Evolutionary conservation across 2,888 invertebrate species (phyloP).

Genomic region (Bellardia pandia): DNA sequence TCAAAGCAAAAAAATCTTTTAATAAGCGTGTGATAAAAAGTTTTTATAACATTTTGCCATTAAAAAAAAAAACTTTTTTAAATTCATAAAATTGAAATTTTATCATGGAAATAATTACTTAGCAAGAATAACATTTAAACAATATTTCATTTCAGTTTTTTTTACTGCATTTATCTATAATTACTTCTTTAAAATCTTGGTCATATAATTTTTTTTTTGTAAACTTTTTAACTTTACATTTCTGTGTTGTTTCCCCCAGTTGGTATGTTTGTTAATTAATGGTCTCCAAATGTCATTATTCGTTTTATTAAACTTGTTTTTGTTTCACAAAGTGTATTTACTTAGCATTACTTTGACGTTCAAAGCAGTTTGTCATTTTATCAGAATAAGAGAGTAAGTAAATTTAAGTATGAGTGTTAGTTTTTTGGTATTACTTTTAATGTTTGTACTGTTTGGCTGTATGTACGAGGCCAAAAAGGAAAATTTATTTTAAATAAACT

Average conservation of each 20-base stretch:
- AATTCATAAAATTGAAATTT: slow-evolving; percentile 47
- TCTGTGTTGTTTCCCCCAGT: slow-evolving; percentile 10
- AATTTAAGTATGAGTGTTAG: neutral
- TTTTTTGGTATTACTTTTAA: slow-evolving; percentile 11
- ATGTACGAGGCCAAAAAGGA: neutral
- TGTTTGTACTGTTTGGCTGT: slow-evolving; percentile 16
- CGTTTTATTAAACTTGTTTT: slow-evolving; percentile 28
- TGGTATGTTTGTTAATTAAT: slow-evolving; percentile 62
- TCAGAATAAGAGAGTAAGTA: neutral
- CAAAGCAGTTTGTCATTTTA: slow-evolving; percentile 58
- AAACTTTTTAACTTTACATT: slow-evolving; percentile 40
- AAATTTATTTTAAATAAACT: slow-evolving; percentile 5
- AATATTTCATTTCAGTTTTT: slow-evolving; percentile 4
- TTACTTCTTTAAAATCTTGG: slow-evolving; percentile 57
- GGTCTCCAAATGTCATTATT: slow-evolving; percentile 65
- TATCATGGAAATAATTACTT: slow-evolving; percentile 47
- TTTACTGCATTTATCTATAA: slow-evolving; percentile 57
- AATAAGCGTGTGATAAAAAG: too few species aligned
- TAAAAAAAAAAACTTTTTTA: slow-evolving; percentile 5
- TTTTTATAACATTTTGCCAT: slow-evolving; percentile 6
- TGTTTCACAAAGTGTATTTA: slow-evolving; percentile 27
- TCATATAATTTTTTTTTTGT: slow-evolving; percentile 42
- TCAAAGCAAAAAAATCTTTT: too few species aligned
- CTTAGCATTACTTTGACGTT: slow-evolving; percentile 45
- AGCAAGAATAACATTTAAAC: slow-evolving; percentile 16